Percentiles rank a stretch among this genome's conserved stretches.
Evolutionary conservation across 2,797 vertebrate genomes (phyloP).

Genomic region (Periparus ater): DNA sequence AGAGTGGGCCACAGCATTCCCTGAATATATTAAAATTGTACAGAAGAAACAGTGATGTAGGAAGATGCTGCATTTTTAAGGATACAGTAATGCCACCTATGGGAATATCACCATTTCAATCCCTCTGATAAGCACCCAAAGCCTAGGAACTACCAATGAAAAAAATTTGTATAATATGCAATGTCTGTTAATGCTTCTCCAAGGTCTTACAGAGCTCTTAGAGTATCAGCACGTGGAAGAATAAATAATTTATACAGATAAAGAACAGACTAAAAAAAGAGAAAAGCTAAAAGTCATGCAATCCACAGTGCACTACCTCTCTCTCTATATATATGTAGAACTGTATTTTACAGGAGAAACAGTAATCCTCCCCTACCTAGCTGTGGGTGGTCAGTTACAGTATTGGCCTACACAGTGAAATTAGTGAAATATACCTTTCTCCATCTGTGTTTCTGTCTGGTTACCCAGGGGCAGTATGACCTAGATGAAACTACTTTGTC

Average conservation of each 20-base stretch:
- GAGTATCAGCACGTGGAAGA: not conserved
- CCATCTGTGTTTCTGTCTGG: conserved; percentile 1
- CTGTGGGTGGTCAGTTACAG: conserved; percentile 20
- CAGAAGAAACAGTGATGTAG: not conserved
- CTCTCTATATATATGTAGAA: not conserved
- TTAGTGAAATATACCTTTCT: conserved; percentile 35
- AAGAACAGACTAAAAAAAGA: not conserved
- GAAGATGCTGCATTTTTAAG: not conserved
- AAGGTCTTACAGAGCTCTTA: not conserved
- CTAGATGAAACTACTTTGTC: conserved; percentile 14
- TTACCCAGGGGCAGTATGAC: conserved; percentile 53
- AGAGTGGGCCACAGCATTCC: not conserved
- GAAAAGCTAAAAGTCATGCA: not conserved
- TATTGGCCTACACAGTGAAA: not conserved
- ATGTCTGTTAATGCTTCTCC: not conserved
- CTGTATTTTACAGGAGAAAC: not conserved
- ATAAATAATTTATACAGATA: not conserved
- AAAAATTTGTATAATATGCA: fast-evolving
- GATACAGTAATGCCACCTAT: not conserved
- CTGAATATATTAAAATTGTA: not conserved
- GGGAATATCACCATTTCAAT: not conserved
- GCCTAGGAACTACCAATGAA: not conserved
- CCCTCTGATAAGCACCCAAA: not conserved
- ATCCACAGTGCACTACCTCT: not conserved
- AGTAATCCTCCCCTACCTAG: not conserved